phyloP scores from a whole-genome alignment of 1,140 invertebrate genomes.

The Littorina saxatilis region DNA sequence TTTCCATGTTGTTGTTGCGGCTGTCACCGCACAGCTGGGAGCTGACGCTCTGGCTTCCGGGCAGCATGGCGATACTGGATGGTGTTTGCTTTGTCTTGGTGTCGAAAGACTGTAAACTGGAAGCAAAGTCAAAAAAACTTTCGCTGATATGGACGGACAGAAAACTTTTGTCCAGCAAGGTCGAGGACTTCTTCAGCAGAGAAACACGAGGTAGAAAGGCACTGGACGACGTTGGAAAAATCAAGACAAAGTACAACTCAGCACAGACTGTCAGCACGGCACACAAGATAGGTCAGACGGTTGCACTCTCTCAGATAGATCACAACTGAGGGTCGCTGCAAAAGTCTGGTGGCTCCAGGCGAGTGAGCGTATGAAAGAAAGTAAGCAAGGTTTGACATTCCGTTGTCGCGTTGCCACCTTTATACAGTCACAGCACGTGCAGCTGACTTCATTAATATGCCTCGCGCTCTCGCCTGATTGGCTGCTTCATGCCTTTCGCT shows the following conservation, averaged over 20 bases:
- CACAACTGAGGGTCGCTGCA: not conserved
- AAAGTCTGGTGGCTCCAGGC: not conserved
- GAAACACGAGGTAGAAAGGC: not conserved
- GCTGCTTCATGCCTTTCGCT: too few species aligned
- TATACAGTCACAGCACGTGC: not conserved
- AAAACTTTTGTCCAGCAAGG: not conserved
- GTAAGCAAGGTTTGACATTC: not conserved
- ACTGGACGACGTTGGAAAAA: too few species aligned
- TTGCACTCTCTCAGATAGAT: not conserved
- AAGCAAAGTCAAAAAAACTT: too few species aligned
- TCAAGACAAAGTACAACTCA: not conserved
- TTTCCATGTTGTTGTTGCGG: not conserved
- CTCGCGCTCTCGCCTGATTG: not conserved
- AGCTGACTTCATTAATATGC: constrained; percentile 16
- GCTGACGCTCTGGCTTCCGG: constrained; percentile 25
- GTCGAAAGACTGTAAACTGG: too few species aligned
- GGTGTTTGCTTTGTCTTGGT: not conserved
- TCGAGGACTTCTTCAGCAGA: not conserved
- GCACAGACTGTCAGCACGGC: not conserved
- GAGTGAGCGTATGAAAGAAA: too few species aligned
- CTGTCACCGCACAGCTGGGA: constrained; percentile 22
- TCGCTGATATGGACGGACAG: not conserved
- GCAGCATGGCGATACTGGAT: constrained; percentile 1
- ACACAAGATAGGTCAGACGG: not conserved
- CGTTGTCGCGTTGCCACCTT: not conserved